Base-by-base conservation (phyloP, 2,888 invertebrate genomes). In the Abscondita cerata region DNA sequence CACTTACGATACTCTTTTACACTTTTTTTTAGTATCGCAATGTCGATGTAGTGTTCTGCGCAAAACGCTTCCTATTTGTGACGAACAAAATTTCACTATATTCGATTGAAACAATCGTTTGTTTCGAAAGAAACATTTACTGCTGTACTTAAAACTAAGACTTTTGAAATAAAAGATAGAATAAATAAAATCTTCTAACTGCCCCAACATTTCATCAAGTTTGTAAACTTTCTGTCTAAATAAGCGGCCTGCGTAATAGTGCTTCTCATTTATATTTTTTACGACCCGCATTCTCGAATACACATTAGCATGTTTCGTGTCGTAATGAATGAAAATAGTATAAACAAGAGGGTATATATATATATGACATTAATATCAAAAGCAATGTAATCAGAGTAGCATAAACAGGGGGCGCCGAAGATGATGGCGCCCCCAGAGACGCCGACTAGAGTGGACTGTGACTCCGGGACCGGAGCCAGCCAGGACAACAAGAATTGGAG, bases 351-450 rank as follows among this genome's bases (percentile, higher is more conserved):
- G 67, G 65, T 67, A 66, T 71, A 68, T 72, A 64, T 67, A 66
- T 71, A 68, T 72, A 68, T 71, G 71, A 70, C 73, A 76, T 76
- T 76, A 76, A 76, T 76, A 75, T 74, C 75, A 73, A 71, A 71
- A 70, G 70, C 63, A 62, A 67, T 62, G 57, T 55, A 62, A 64
- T 65, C 65, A 65, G 67, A 70, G 72, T 69, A 72, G 73, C 72
- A 74, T 73, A 75, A 76, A 75, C 74, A 76, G 73, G 73, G 75
- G 72, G 75, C 70, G 72, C 71, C 66, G 66, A 65, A 65, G 63
- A 65, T 68, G 69, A 70, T 63, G 75, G 74, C 75, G 74, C 72
- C 73, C 73, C 61, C 67, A 61, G 67, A 68, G 76, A 65, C 75
- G 74, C 73, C 73, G 75, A 70, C 75, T 71, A 65, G 69, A 73